Evolutionary conservation across 1,140 invertebrate species (phyloP).

Genomic region (Gyrodactylus salaris): DNA sequence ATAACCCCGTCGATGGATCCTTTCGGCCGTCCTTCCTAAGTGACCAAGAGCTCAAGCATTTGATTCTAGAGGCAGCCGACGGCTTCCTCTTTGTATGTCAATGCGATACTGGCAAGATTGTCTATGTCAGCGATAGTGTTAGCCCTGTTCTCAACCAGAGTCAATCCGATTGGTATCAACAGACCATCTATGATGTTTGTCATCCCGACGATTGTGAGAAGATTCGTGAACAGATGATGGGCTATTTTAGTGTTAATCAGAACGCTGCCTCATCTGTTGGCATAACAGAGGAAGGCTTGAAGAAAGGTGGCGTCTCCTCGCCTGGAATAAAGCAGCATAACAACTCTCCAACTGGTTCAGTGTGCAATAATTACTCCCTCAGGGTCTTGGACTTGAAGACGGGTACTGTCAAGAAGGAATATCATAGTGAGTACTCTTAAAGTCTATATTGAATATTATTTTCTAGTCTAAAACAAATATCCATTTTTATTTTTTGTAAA

Average conservation of each 20-base stretch:
- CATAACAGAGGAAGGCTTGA: not conserved
- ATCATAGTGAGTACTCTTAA: conserved; percentile 47
- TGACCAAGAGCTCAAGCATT: conserved; percentile 88
- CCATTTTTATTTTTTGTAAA: too few relatives aligned
- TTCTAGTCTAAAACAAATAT: too few relatives aligned
- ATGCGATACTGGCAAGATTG: conserved; percentile 74
- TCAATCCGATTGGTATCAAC: conserved; percentile 80
- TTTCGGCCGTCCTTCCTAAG: conserved; percentile 95
- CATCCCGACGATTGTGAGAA: conserved; percentile 95
- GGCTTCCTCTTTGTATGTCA: conserved; percentile 93
- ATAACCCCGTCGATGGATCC: conserved; percentile 34
- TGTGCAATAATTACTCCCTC: conserved; percentile 24
- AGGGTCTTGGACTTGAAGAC: conserved; percentile 77
- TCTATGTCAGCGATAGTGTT: conserved; percentile 92
- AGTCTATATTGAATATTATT: too few relatives aligned
- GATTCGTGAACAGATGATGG: conserved; percentile 50
- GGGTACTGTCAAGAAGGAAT: conserved; percentile 90
- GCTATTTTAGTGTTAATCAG: not conserved
- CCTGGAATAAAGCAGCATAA: not conserved
- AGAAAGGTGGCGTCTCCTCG: not conserved
- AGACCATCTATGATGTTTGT: conserved; percentile 63
- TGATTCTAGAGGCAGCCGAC: conserved; percentile 90
- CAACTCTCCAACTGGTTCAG: not conserved
- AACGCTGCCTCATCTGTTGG: not conserved
- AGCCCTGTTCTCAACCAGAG: conserved; percentile 80